These are phyloP conservation scores for Drosophila putrida DNA, from an alignment of 2,888 invertebrate genomes.

Conservation along the genomic window DNA sequence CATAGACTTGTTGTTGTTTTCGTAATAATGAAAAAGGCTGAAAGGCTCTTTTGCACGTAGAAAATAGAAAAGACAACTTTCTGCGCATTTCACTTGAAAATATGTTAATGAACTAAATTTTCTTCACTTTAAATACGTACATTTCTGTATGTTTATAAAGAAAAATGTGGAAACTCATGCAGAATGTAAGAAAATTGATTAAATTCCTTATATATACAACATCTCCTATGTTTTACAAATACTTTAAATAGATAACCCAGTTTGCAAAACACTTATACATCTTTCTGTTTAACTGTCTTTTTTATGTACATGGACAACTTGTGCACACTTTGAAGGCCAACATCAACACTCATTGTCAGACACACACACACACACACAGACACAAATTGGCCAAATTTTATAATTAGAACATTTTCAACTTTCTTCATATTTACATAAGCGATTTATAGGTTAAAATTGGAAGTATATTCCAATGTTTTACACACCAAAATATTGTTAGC, in stretches of 20 bases:
- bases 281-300: not conserved
- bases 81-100: not conserved
- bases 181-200: not conserved
- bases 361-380: constrained; percentile 17
- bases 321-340: constrained; percentile 74
- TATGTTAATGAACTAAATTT: too few relatives aligned
- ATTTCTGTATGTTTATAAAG: too few relatives aligned
- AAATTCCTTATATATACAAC: constrained; percentile 41
- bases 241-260: constrained; percentile 2
- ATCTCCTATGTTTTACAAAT: not conserved
- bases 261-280: not conserved
- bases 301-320: constrained; percentile 32
- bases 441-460: not conserved
- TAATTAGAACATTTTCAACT: not conserved
- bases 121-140: too few relatives aligned
- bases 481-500: constrained; percentile 42
- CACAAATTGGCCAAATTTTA: not conserved
- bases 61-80: not conserved
- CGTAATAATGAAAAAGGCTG: constrained; percentile 7
- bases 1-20: constrained; percentile 63
- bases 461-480: constrained; percentile 4
- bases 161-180: not conserved
- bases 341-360: constrained; percentile 32
- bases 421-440: not conserved
- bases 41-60: not conserved